phyloP scores from a whole-genome alignment of 1,140 invertebrate genomes.

The Magallana gigas region DNA sequence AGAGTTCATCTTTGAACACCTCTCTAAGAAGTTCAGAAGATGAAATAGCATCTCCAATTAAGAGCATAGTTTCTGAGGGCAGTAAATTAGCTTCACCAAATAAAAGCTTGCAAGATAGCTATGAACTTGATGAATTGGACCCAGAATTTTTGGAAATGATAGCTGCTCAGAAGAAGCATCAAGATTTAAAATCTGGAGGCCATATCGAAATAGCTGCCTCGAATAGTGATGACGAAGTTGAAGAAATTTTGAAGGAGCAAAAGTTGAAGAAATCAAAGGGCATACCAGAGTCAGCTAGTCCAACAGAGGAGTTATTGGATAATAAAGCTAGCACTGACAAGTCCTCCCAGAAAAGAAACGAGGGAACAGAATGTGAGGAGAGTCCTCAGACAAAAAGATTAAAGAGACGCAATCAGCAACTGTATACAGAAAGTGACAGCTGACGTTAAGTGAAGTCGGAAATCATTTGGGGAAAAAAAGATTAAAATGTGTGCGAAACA shows the following conservation, averaged over 20 bases:
- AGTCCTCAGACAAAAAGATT: conserved; percentile 66
- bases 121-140: conserved; percentile 47
- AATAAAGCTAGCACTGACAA: conserved; percentile 46
- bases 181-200: not conserved
- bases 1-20: conserved; percentile 14
- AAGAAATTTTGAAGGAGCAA: conserved; percentile 46
- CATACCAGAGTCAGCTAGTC: conserved; percentile 44
- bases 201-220: conserved; percentile 47
- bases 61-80: conserved; percentile 10
- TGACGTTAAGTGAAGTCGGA: not conserved
- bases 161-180: conserved; percentile 51
- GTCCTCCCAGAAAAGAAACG: conserved; percentile 55
- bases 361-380: conserved; percentile 56
- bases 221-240: conserved; percentile 52
- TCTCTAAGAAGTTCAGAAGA: conserved; percentile 30
- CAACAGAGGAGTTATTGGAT: conserved; percentile 51
- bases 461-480: not conserved
- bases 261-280: conserved; percentile 33
- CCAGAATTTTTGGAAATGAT: conserved; percentile 42
- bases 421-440: conserved; percentile 51
- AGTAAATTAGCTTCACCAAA: conserved; percentile 54
- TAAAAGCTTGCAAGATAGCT: conserved; percentile 22
- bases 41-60: not conserved
- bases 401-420: conserved; percentile 62
- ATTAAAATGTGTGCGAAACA: not conserved